Conservation (phyloP, 2,888 invertebrate species). For the Thera obeliscata region DNA sequence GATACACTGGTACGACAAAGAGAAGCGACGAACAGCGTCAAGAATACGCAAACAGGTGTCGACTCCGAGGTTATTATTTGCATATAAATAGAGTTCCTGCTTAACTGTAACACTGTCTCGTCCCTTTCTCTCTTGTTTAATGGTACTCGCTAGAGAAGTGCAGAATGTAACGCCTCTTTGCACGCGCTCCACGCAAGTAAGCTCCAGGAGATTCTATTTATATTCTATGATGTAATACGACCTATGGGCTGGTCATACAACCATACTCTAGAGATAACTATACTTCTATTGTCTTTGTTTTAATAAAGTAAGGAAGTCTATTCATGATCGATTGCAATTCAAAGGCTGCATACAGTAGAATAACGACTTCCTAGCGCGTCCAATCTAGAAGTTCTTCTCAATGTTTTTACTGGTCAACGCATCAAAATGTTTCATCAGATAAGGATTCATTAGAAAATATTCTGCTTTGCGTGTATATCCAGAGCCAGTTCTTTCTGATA, state of each 20-base stretch:
- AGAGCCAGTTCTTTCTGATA: slow-evolving; percentile 61
- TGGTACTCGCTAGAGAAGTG: slow-evolving; percentile 68
- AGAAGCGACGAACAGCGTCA: slow-evolving; percentile 71
- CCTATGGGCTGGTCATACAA: slow-evolving; percentile 62
- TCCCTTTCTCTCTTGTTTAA: slow-evolving; percentile 74
- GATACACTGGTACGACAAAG: slow-evolving; percentile 78
- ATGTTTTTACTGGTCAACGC: slow-evolving; percentile 8
- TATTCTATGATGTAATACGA: slow-evolving; percentile 76
- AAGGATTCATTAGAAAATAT: slow-evolving; percentile 54
- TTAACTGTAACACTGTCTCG: slow-evolving; percentile 81
- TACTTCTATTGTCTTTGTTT: slow-evolving; percentile 53
- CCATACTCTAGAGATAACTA: slow-evolving; percentile 50
- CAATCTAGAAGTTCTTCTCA: slow-evolving; percentile 45
- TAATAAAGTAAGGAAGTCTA: slow-evolving; percentile 44
- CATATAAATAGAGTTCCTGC: slow-evolving; percentile 85
- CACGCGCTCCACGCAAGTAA: slow-evolving; percentile 69
- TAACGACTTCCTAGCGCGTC: slow-evolving; percentile 41
- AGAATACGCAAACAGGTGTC: slow-evolving; percentile 85
- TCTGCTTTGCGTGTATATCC: slow-evolving; percentile 46
- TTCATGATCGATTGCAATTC: slow-evolving; percentile 44
- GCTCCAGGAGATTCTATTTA: slow-evolving; percentile 82
- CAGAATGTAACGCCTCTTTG: slow-evolving; percentile 72
- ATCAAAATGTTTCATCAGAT: slow-evolving; percentile 43
- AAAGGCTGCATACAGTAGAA: slow-evolving; percentile 40
- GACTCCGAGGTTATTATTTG: slow-evolving; percentile 83